Conservation (phyloP, 2,888 invertebrate genomes). For the Machimus rusticus region DNA sequence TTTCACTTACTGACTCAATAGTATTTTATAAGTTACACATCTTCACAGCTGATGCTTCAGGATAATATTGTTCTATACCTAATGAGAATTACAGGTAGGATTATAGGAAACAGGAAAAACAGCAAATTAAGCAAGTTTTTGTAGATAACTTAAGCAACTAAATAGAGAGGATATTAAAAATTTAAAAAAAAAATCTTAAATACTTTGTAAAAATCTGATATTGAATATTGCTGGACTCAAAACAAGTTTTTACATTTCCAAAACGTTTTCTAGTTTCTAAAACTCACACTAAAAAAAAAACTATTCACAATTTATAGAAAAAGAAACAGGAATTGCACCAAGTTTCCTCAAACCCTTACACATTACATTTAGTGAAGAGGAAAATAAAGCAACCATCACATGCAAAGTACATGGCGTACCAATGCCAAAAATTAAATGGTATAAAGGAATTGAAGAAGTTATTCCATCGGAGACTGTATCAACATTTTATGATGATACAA, state of each 20-base stretch:
- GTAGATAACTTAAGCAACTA: no score
- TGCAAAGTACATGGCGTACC: constrained; percentile 76
- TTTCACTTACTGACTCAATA: no score
- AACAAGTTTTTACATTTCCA: neutral
- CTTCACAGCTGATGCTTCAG: neutral
- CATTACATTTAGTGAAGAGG: constrained; percentile 70
- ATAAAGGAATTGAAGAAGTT: constrained; percentile 69
- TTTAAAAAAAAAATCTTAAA: neutral
- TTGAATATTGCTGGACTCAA: constrained; percentile 23
- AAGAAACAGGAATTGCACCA: constrained; percentile 73
- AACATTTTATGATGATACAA: constrained; percentile 69
- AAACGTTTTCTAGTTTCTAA: neutral
- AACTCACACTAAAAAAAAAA: neutral
- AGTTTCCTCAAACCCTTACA: constrained; percentile 72
- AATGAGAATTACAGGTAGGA: neutral
- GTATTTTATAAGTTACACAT: neutral
- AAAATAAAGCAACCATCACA: constrained; percentile 69
- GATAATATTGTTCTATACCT: neutral
- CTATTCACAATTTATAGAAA: constrained; percentile 65
- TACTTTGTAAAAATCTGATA: neutral
- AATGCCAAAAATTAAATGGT: constrained; percentile 76
- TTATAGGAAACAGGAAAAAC: neutral
- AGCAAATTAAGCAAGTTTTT: neutral
- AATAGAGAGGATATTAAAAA: no score
- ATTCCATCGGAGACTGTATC: constrained; percentile 67